These are phyloP conservation scores for Carduelis carduelis DNA, from an alignment of 2,797 vertebrate species.

Conservation along the genomic window DNA sequence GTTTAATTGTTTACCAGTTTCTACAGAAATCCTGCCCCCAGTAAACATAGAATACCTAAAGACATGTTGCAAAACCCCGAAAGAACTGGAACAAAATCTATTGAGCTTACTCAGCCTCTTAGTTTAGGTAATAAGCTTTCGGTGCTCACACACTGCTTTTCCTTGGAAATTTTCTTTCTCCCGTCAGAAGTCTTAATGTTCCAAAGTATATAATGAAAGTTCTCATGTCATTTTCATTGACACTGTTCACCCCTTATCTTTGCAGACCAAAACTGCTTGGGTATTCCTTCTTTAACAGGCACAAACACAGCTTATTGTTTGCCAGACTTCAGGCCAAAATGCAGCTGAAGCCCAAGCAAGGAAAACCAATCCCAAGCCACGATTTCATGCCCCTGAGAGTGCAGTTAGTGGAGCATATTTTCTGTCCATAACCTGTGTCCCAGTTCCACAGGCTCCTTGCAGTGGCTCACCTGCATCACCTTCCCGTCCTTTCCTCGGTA, in stretches of 20 bases:
- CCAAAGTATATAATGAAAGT: background rate
- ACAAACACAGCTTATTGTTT: background rate
- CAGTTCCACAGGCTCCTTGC: background rate
- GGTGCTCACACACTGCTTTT: background rate
- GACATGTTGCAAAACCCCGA: background rate
- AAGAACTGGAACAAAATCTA: background rate
- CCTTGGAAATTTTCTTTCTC: background rate
- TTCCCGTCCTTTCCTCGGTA: constrained; percentile 93
- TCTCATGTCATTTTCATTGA: background rate
- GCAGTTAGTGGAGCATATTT: background rate
- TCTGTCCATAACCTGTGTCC: accelerated
- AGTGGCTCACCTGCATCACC: constrained; percentile 88
- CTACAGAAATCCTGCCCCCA: background rate
- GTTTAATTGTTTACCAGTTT: background rate
- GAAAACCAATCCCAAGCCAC: background rate
- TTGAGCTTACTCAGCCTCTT: background rate
- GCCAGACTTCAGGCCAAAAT: background rate
- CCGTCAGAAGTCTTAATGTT: background rate
- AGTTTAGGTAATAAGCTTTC: background rate
- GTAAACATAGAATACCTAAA: background rate
- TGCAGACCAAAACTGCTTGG: background rate
- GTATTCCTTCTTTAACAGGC: background rate
- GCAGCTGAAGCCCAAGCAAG: background rate
- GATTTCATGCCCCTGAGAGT: background rate
- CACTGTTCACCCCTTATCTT: background rate